Evolutionary conservation across 2,888 invertebrate genomes (phyloP).

Genomic region (Neoaliturus tenellus): DNA sequence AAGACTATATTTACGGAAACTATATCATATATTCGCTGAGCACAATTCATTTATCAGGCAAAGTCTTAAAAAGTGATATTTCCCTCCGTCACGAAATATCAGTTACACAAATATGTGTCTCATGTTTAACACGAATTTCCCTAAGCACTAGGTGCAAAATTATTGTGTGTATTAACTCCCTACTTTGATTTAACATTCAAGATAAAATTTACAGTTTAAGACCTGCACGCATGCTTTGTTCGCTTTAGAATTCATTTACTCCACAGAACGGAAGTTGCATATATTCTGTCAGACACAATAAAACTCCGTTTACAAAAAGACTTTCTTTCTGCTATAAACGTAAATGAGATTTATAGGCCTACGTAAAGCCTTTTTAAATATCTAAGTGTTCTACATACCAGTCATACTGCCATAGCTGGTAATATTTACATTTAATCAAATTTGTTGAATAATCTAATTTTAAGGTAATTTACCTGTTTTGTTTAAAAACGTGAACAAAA

Average conservation of each 20-base stretch:
- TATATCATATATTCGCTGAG: not conserved
- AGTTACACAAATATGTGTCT: slow-evolving; percentile 49
- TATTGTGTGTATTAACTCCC: slow-evolving; percentile 51
- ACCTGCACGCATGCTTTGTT: slow-evolving; percentile 47
- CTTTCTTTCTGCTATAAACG: slow-evolving; percentile 2
- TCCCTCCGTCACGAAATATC: slow-evolving; percentile 38
- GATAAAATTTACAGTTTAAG: slow-evolving; percentile 46
- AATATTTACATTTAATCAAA: no score
- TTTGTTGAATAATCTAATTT: no score
- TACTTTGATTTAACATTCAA: slow-evolving; percentile 46
- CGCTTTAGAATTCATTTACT: slow-evolving; percentile 44
- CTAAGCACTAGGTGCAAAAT: slow-evolving; percentile 48
- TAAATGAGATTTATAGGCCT: not conserved
- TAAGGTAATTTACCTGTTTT: no score
- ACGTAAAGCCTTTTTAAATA: no score
- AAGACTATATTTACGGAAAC: not conserved
- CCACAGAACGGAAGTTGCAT: slow-evolving; percentile 26
- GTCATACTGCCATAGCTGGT: no score
- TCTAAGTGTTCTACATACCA: no score
- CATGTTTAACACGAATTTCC: slow-evolving; percentile 44
- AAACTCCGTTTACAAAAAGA: slow-evolving; percentile 4
- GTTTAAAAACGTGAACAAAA: no score
- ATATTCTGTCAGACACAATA: slow-evolving; percentile 20
- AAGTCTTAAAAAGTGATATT: slow-evolving; percentile 35
- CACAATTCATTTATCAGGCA: slow-evolving; percentile 25